A percentile compares a stretch with the other conserved stretches of the same genome.
These are phyloP conservation scores for Hystrix brachyura DNA, from an alignment of 2,113 vertebrate species.

Conservation along the genomic window DNA sequence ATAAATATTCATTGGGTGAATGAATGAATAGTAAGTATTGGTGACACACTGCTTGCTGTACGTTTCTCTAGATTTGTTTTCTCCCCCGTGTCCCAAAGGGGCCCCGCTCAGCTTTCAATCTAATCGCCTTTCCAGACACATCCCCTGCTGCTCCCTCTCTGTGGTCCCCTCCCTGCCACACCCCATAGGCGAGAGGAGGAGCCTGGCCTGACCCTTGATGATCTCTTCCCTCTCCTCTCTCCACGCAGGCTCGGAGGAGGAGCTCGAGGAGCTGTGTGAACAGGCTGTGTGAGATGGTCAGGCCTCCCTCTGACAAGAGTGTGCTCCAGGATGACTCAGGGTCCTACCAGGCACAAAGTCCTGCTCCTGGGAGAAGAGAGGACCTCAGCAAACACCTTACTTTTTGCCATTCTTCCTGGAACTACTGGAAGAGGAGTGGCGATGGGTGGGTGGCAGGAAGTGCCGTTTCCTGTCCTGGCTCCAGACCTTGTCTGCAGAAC, in stretches of 20 bases:
- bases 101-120: conserved; percentile 43
- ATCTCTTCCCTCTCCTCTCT: conserved; percentile 72
- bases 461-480: conserved; percentile 29
- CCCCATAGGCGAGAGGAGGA: background rate
- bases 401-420: conserved; percentile 38
- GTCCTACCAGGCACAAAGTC: conserved; percentile 20
- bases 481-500: conserved; percentile 37
- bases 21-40: conserved; percentile 51
- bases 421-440: conserved; percentile 54
- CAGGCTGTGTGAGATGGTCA: conserved; percentile 89
- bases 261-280: conserved; percentile 92
- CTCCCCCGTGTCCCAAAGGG: background rate
- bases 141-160: background rate
- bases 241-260: conserved; percentile 93
- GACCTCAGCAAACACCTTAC: conserved; percentile 50
- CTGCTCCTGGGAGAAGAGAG: conserved; percentile 65
- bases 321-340: conserved; percentile 16
- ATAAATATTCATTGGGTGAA: conserved; percentile 61
- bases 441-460: conserved; percentile 29
- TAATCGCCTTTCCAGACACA: conserved; percentile 16
- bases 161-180: background rate
- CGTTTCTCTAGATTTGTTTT: conserved; percentile 63
- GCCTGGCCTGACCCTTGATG: conserved; percentile 1
- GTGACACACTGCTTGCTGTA: conserved; percentile 35
- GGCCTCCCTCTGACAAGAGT: conserved; percentile 38